phyloP scores from a whole-genome alignment of 2,888 invertebrate species.

The Rambutsinella grinnellia region DNA sequence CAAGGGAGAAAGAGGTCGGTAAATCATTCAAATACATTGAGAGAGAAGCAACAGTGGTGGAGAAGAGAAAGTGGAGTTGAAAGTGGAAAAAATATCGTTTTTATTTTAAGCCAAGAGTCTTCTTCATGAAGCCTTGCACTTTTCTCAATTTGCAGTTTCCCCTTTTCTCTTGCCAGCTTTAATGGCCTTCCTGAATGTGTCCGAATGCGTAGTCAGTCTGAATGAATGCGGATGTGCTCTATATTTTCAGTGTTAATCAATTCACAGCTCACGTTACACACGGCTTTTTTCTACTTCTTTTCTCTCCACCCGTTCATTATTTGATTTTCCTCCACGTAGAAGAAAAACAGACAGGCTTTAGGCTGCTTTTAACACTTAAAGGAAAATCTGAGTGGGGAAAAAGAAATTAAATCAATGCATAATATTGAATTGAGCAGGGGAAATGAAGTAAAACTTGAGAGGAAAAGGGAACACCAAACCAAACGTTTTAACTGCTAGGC shows the following conservation, averaged over 20 bases:
- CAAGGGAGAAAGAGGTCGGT: constrained; percentile 30
- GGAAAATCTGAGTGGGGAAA: neutral
- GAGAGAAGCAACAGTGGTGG: constrained; percentile 12
- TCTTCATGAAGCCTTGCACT: neutral
- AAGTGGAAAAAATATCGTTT: too few relatives aligned
- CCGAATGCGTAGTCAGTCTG: too few relatives aligned
- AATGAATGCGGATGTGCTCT: too few relatives aligned
- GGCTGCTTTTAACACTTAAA: too few relatives aligned
- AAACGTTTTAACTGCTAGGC: neutral
- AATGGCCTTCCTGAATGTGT: neutral
- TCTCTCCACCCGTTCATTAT: constrained; percentile 33
- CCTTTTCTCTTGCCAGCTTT: neutral
- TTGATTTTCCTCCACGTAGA: constrained; percentile 25
- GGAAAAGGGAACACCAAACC: neutral
- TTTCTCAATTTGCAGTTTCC: neutral
- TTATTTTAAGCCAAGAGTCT: neutral
- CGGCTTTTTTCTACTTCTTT: constrained; percentile 14
- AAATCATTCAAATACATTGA: constrained; percentile 44
- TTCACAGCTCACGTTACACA: constrained; percentile 45
- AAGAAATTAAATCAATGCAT: constrained; percentile 29
- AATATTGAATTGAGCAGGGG: neutral
- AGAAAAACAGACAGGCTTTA: neutral
- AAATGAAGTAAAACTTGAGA: neutral
- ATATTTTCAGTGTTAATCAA: constrained; percentile 17
- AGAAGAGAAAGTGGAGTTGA: neutral